phyloP scores from a whole-genome alignment of 2,888 invertebrate genomes.

The Endotricha flammealis region DNA sequence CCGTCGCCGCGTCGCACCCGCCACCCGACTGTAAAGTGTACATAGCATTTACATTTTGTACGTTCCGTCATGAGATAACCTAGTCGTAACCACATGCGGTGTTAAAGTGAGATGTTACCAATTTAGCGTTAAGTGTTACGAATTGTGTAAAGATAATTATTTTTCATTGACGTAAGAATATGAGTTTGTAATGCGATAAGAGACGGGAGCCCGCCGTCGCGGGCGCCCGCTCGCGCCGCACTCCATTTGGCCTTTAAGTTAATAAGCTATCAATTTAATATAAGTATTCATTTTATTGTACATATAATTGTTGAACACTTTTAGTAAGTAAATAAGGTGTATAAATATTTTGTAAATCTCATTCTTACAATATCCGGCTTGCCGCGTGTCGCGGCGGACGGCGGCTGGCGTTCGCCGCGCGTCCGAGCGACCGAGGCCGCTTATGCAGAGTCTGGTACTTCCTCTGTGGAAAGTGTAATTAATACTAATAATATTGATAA shows the following conservation, averaged over 20 bases:
- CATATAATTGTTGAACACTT: too few relatives aligned
- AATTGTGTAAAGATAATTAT: slow-evolving; percentile 15
- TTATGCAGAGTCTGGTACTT: too few relatives aligned
- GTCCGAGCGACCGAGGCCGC: not conserved
- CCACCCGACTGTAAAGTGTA: slow-evolving; percentile 39
- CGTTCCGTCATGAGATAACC: slow-evolving; percentile 23
- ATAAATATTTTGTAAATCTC: too few relatives aligned
- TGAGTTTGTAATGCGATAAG: slow-evolving; percentile 1
- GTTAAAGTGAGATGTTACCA: slow-evolving; percentile 31
- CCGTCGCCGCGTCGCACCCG: slow-evolving; percentile 9
- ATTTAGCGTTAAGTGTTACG: slow-evolving; percentile 40
- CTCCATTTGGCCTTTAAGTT: too few relatives aligned
- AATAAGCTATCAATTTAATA: too few relatives aligned
- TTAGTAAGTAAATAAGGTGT: too few relatives aligned
- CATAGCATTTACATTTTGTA: slow-evolving; percentile 49
- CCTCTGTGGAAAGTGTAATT: not conserved
- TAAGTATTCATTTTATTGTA: too few relatives aligned
- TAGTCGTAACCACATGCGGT: slow-evolving; percentile 13
- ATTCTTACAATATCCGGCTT: too few relatives aligned
- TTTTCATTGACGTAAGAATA: slow-evolving; percentile 2
- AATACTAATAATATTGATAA: not conserved
- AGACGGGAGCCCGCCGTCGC: too few relatives aligned
- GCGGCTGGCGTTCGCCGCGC: too few relatives aligned
- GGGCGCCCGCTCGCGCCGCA: too few relatives aligned
- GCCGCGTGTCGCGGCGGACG: too few relatives aligned